phyloP scores from a whole-genome alignment of 2,888 invertebrate genomes.

The Plusia festucae region DNA sequence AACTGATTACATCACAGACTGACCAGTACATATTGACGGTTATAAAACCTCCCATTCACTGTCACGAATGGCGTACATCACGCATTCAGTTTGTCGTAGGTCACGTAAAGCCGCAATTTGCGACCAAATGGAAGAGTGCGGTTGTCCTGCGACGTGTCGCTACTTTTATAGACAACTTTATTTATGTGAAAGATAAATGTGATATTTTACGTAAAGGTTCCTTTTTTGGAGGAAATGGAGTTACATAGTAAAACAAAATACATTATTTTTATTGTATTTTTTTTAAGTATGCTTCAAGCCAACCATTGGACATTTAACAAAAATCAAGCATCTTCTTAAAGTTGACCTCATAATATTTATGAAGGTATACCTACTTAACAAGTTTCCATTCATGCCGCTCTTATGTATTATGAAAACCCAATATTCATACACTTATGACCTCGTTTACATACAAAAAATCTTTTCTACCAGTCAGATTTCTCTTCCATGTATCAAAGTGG shows the following conservation, averaged over 20 bases:
- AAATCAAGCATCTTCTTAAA: too few species aligned
- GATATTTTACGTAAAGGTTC: slow-evolving; percentile 30
- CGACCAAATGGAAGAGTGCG: slow-evolving; percentile 71
- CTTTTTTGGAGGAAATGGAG: slow-evolving; percentile 19
- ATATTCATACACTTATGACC: too few species aligned
- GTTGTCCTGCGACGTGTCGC: slow-evolving; percentile 69
- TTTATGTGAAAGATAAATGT: slow-evolving; percentile 58
- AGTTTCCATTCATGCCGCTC: not conserved
- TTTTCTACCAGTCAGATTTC: too few species aligned
- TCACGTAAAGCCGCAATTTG: slow-evolving; percentile 73
- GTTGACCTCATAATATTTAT: not conserved
- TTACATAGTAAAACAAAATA: too few species aligned
- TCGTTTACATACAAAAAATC: too few species aligned
- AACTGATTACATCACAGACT: slow-evolving; percentile 31
- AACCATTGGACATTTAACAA: too few species aligned
- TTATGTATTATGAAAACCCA: too few species aligned
- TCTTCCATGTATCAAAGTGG: not conserved
- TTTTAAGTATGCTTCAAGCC: too few species aligned
- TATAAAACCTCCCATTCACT: slow-evolving; percentile 52
- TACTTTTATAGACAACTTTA: slow-evolving; percentile 70
- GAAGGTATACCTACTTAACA: not conserved
- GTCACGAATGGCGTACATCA: slow-evolving; percentile 48
- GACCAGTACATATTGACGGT: slow-evolving; percentile 50
- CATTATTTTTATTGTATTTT: too few species aligned
- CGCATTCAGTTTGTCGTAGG: slow-evolving; percentile 62